Percentiles rank a stretch among this genome's conserved stretches.
Conservation (phyloP, 2,113 vertebrate genomes). For the Noturus placidus region DNA sequence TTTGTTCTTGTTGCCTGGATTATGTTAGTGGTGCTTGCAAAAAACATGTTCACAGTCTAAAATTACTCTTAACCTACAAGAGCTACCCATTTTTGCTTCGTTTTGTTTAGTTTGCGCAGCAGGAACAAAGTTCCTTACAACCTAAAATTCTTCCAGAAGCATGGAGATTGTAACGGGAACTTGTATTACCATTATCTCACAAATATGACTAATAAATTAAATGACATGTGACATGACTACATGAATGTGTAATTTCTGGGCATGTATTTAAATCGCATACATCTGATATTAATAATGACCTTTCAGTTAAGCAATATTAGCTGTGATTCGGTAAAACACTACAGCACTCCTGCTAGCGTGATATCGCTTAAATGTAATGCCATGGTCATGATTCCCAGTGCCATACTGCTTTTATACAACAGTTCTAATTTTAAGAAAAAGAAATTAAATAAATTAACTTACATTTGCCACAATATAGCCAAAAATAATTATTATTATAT, state of each 20-base stretch:
- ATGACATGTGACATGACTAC: background rate
- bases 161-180: background rate
- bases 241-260: background rate
- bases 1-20: background rate
- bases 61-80: background rate
- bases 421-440: background rate
- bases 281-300: background rate
- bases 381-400: background rate
- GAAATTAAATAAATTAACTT: background rate
- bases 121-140: background rate
- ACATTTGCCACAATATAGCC: conserved; percentile 7
- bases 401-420: background rate
- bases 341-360: background rate
- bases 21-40: background rate
- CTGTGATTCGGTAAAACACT: background rate
- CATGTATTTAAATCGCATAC: background rate
- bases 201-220: background rate
- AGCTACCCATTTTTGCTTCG: background rate
- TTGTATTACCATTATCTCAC: background rate
- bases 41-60: background rate
- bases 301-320: background rate
- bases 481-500: too few species aligned
- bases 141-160: background rate
- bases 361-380: background rate
- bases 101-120: too few species aligned